These are phyloP conservation scores for Caenorhabditis becei DNA, from an alignment of 2,888 invertebrate species.

Conservation along the genomic window DNA sequence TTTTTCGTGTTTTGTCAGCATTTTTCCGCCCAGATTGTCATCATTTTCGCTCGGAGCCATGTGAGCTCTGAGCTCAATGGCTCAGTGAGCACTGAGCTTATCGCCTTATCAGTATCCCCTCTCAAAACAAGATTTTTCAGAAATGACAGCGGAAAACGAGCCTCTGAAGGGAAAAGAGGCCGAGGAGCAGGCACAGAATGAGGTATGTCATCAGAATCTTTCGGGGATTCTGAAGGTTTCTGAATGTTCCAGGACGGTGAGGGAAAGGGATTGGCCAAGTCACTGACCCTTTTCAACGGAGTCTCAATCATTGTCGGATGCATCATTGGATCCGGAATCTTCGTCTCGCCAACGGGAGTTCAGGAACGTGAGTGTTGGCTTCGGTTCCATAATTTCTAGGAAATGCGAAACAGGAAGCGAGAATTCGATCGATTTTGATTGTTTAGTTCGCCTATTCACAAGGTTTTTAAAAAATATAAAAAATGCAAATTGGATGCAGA, in stretches of 20 bases:
- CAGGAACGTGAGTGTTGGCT: constrained; percentile 74
- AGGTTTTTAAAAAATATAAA: too few relatives aligned
- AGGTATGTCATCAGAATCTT: neutral
- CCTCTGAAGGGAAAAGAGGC: constrained; percentile 37
- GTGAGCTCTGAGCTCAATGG: constrained; percentile 11
- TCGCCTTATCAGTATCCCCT: neutral
- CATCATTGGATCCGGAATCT: constrained; percentile 80
- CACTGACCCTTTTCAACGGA: constrained; percentile 78
- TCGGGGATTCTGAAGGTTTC: too few relatives aligned
- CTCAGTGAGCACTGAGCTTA: neutral
- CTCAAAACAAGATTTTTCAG: constrained; percentile 7
- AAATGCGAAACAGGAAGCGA: too few relatives aligned
- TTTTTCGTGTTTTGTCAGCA: constrained; percentile 34
- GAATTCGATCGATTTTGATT: too few relatives aligned
- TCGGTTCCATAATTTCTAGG: too few relatives aligned
- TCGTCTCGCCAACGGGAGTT: constrained; percentile 80
- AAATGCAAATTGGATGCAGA: too few relatives aligned
- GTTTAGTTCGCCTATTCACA: too few relatives aligned
- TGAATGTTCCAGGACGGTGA: constrained; percentile 20
- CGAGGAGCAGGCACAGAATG: constrained; percentile 10
- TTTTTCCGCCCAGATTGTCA: constrained; percentile 28
- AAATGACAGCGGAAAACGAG: constrained; percentile 53
- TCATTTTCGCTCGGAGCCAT: constrained; percentile 18
- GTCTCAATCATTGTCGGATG: constrained; percentile 80
- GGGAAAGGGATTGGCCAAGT: constrained; percentile 71